Evolutionary conservation across 2,113 vertebrate genomes (phyloP).

Genomic region (Formicarius rufipectus): DNA sequence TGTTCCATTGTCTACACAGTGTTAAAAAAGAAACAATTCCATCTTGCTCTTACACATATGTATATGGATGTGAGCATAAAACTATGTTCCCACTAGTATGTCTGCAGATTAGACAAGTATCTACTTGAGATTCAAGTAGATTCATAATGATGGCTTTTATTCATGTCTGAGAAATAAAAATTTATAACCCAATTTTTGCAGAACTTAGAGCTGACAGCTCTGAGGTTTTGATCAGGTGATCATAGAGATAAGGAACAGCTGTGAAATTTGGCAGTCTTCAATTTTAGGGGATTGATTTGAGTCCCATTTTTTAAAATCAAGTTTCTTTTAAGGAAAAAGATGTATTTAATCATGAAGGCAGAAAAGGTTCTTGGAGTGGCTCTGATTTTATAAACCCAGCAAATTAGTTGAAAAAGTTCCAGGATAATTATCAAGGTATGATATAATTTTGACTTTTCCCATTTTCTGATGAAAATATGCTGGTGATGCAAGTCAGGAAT

Average conservation of each 20-base stretch:
- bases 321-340: background rate
- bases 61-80: background rate
- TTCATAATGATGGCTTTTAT: background rate
- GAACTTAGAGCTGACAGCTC: background rate
- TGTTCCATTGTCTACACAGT: background rate
- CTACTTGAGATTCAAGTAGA: background rate
- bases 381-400: background rate
- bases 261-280: conserved; percentile 1
- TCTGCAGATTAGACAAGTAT: background rate
- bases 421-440: background rate
- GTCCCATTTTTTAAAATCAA: background rate
- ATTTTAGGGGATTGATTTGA: background rate
- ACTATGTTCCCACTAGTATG: background rate
- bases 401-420: background rate
- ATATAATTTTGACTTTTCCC: background rate
- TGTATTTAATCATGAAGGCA: background rate
- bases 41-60: background rate
- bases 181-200: background rate
- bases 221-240: background rate
- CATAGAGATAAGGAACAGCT: background rate
- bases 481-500: background rate
- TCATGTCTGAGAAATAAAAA: background rate
- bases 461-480: background rate
- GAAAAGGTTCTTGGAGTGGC: background rate
- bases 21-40: background rate